Percentiles rank a stretch among this genome's conserved stretches.
Evolutionary conservation across 2,888 invertebrate species (phyloP).

Genomic region (Alentia gelatinosa): DNA sequence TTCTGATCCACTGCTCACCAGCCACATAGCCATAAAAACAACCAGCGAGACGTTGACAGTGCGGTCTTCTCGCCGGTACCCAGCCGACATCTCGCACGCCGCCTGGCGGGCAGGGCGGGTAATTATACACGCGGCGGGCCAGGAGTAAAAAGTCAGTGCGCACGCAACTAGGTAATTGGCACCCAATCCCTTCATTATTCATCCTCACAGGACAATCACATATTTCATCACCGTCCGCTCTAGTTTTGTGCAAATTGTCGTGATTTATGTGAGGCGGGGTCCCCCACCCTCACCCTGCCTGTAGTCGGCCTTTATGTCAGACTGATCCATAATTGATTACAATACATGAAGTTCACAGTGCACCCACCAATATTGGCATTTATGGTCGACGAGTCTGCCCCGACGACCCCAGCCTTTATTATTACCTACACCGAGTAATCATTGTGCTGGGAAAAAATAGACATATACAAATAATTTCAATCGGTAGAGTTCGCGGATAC

Average conservation of each 20-base stretch:
- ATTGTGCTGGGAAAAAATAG: no score
- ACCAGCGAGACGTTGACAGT: no score
- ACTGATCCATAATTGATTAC: slow-evolving; percentile 32
- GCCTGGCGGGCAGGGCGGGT: background rate
- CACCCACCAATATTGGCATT: background rate
- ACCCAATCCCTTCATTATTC: slow-evolving; percentile 32
- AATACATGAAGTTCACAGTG: background rate
- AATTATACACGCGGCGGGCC: slow-evolving; percentile 2
- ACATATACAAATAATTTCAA: no score
- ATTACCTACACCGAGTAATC: no score
- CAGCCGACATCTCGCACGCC: background rate
- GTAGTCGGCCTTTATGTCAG: background rate
- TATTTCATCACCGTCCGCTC: slow-evolving; percentile 27
- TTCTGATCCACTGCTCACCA: no score
- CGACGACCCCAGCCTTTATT: no score
- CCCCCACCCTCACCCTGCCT: background rate
- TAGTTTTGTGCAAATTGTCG: slow-evolving; percentile 38
- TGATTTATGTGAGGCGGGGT: slow-evolving; percentile 12
- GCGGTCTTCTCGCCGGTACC: background rate
- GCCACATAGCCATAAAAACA: no score
- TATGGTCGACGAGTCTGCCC: no score
- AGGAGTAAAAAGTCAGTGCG: slow-evolving; percentile 6
- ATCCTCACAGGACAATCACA: background rate
- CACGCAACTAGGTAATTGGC: slow-evolving; percentile 45
- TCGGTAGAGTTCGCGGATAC: no score